Percentiles rank a stretch among this genome's conserved stretches.
These are phyloP conservation scores for Eupithecia subfuscata DNA, from an alignment of 2,888 invertebrate species.

Conservation along the genomic window DNA sequence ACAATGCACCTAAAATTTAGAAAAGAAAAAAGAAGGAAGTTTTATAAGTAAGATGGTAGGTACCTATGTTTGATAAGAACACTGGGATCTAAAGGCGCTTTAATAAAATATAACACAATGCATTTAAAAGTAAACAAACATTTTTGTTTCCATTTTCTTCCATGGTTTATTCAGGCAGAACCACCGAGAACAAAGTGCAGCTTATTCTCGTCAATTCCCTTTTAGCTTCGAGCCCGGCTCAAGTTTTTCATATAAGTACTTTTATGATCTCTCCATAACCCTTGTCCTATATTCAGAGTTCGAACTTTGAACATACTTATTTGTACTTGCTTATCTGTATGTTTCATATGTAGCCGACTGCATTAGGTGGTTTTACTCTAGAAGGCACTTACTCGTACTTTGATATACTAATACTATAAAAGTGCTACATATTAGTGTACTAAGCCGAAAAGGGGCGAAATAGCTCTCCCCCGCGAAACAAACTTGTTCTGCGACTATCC, in stretches of 20 bases:
- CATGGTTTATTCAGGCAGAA: conserved; percentile 31
- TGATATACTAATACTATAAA: too few relatives aligned
- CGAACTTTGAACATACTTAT: conserved; percentile 5
- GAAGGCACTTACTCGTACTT: too few relatives aligned
- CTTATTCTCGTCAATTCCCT: conserved; percentile 30
- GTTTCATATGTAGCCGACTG: neutral
- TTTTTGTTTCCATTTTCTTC: conserved; percentile 6
- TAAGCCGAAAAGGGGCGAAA: too few relatives aligned
- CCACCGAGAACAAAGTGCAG: conserved; percentile 31
- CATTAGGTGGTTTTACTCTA: neutral
- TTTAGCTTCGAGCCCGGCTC: conserved; percentile 32
- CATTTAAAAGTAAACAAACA: conserved; percentile 17
- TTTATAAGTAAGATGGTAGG: too few relatives aligned
- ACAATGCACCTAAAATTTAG: too few relatives aligned
- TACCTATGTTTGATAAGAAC: neutral
- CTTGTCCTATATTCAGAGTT: conserved; percentile 38
- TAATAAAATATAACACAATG: neutral
- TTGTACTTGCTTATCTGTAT: neutral
- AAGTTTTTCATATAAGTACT: conserved; percentile 36
- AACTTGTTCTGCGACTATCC: too few relatives aligned
- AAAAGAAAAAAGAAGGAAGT: too few relatives aligned
- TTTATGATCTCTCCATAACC: conserved; percentile 35
- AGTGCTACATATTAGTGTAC: too few relatives aligned
- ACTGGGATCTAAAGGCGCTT: neutral
- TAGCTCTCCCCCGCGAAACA: too few relatives aligned